Base-by-base conservation (phyloP, 1,140 invertebrate genomes). In the Maconellicoccus hirsutus region DNA sequence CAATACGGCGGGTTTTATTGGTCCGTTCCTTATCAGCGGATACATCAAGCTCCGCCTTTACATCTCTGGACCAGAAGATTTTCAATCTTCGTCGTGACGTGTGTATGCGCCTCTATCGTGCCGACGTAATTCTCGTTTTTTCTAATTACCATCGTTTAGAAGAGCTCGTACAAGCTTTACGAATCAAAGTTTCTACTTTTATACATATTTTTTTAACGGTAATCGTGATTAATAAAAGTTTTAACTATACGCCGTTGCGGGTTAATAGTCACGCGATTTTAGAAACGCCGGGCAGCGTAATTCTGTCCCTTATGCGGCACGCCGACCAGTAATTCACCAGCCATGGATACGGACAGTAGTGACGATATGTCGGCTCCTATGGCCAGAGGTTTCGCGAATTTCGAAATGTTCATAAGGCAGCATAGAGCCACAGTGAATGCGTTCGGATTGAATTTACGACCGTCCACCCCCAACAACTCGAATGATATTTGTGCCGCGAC, bases 381-480 rank as follows among this genome's bases (percentile, higher is more conserved):
- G 29, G 59, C 61, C 70, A 70, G n/a, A 22, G 39, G 70, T 25
- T 42, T 59, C 59, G 71, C 73, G 21, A 73, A 73, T 61, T 71
- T 75, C 70, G 73, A 75, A 39, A 59, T 74, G 63, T 59, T 74
- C 6, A 59, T 75, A 7, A 59, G 73, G 23, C 71, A 73, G 39
- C 74, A 74, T 21, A 71, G 74, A 19, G 75, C 75, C 1, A 71
- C 73, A 10, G 73, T 74, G 27, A 74, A 72, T 2, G 73, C 74
- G 0, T 72, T 71, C 23, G 70, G 72, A 1, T 21, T 74, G 19
- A 61, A 66, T 3, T 72, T 72, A 69, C 16, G 29, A 22, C 39
- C 61, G 16, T 42, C 63, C 33, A 25, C 29, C 12, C 71, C 61
- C 10, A 23, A 23, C 22, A 66, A 23, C 19, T 4, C 2, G 14